A percentile compares a stretch with the other conserved stretches of the same genome.
phyloP scores from a whole-genome alignment of 2,797 vertebrate species.

The Mionectes olivaceus region DNA sequence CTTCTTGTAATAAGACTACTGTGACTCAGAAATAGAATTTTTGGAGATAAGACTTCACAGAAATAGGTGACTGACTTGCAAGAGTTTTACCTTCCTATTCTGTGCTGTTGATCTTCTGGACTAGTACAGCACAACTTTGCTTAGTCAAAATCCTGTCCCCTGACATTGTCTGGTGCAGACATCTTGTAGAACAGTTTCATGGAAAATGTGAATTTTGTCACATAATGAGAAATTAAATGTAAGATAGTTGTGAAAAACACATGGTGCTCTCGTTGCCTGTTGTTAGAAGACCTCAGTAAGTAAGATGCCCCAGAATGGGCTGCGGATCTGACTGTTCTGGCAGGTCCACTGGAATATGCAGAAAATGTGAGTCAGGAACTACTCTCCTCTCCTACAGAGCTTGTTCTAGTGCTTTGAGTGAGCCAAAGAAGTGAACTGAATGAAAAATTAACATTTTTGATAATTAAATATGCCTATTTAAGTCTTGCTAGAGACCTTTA shows the following conservation, averaged over 20 bases:
- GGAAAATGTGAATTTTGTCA: background rate
- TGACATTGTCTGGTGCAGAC: background rate
- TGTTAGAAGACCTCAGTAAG: background rate
- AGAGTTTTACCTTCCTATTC: background rate
- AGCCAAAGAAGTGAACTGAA: background rate
- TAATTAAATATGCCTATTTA: background rate
- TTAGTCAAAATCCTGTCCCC: background rate
- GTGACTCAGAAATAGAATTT: background rate
- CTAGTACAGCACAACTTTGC: background rate
- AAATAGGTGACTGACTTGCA: background rate
- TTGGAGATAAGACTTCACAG: background rate
- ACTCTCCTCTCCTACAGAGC: background rate
- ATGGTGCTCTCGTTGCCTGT: fast-evolving
- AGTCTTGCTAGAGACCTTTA: background rate
- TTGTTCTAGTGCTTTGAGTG: background rate
- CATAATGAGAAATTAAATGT: background rate
- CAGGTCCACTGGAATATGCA: background rate
- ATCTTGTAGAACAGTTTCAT: background rate
- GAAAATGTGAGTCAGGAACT: background rate
- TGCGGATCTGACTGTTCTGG: background rate
- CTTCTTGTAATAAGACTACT: background rate
- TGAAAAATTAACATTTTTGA: background rate
- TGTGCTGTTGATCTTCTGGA: background rate
- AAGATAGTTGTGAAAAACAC: background rate
- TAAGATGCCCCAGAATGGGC: background rate